Evolutionary conservation across 1,140 invertebrate species (phyloP), one percentile per base, ranked within the genome.

Genomic region (Ooceraea biroi): DNA sequence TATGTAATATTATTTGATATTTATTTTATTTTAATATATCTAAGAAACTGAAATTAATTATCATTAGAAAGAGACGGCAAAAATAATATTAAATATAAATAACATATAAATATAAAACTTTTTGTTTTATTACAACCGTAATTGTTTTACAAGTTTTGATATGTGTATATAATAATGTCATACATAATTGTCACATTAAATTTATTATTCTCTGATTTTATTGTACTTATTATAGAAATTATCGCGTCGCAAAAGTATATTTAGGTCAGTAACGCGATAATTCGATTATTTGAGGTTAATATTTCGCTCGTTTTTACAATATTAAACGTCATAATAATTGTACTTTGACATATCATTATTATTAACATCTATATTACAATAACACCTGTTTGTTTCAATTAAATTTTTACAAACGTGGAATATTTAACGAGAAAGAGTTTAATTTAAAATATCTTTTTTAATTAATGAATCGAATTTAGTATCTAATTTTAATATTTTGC

Each of bases 141-240:
- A 36, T 36, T 36, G 7, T 36, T 7, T 36, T 74, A 10, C n/a
- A 65, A 50, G 19, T 60, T 36, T 36, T 17, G 58, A 50, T 1
- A 22, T 17, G n/a, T n/a, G n/a, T n/a, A n/a, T n/a, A n/a, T n/a
- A n/a, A n/a, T n/a, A n/a, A n/a, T n/a, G n/a, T n/a, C n/a, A n/a
- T n/a, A 41, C 22, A 77, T 44, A 48, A 48, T 25, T 65, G n/a
- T 25, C 27, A 50, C 36, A 19, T 19, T 65, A 30, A 65, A 48
- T 77, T 66, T 66, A 66, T 77, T 48, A 76, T 65, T 22, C 36
- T 36, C 50, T 77, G 65, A 14, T 65, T 76, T 76, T 65, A 76
- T 61, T 44, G 36, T 41, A 50, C 30, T 41, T 77, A 17, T 60
- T 66, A 76, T 48, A 48, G 44, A 77, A 77, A 77, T 77, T 77